Conservation (phyloP, 2,888 invertebrate genomes). For the Amphiduros pacificus region DNA sequence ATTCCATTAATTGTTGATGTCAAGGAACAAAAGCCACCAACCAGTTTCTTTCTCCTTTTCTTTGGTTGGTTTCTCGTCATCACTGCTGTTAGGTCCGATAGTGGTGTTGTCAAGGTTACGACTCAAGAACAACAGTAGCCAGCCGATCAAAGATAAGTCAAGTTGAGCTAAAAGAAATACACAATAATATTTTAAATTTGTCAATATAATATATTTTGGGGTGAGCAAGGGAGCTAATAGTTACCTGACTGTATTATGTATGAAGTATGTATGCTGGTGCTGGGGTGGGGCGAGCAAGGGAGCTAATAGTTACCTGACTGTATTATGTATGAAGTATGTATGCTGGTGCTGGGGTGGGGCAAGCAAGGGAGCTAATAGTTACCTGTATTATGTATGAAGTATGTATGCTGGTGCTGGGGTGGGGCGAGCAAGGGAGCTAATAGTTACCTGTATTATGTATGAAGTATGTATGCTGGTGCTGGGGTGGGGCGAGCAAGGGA, state of each 20-base stretch:
- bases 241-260: slow-evolving; percentile 13
- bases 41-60: slow-evolving; percentile 27
- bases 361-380: slow-evolving; percentile 51
- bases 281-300: slow-evolving; percentile 31
- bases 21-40: too few species aligned
- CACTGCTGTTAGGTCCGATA: slow-evolving; percentile 21
- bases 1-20: too few species aligned
- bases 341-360: slow-evolving; percentile 6
- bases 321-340: slow-evolving; percentile 1
- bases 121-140: slow-evolving; percentile 76
- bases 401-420: slow-evolving; percentile 2
- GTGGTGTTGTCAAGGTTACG: slow-evolving; percentile 67
- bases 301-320: slow-evolving; percentile 46
- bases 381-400: slow-evolving; percentile 10
- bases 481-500: slow-evolving; percentile 31
- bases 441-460: slow-evolving; percentile 41
- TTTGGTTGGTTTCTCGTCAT: slow-evolving; percentile 35
- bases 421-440: slow-evolving; percentile 37
- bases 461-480: slow-evolving; percentile 3
- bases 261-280: slow-evolving; percentile 1
- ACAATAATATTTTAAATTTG: background rate
- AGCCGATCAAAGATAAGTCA: slow-evolving; percentile 72
- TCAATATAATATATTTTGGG: background rate
- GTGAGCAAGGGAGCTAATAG: background rate
- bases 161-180: slow-evolving; percentile 20